These are phyloP conservation scores for Ceyx cyanopectus DNA, from an alignment of 2,113 vertebrate genomes.

Conservation along the genomic window DNA sequence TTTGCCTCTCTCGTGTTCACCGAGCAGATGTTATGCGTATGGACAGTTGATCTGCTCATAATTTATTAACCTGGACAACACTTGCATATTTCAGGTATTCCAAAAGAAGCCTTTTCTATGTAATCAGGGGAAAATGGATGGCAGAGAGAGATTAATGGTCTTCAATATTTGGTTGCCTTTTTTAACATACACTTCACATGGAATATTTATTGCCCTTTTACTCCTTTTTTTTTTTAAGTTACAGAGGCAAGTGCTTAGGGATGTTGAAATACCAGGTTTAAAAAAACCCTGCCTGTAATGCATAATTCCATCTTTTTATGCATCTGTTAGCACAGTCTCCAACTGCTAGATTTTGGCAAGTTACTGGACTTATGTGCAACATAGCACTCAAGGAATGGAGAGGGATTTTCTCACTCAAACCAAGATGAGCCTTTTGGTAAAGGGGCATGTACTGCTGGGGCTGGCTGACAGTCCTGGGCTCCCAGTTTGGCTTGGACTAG, in stretches of 20 bases:
- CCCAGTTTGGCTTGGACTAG: accelerated
- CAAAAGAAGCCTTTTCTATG: neutral
- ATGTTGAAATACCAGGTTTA: neutral
- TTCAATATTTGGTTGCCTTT: neutral
- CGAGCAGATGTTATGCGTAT: neutral
- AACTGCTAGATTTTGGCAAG: neutral
- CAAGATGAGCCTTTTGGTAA: neutral
- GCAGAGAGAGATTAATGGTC: neutral
- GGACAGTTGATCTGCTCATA: neutral
- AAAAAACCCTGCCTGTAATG: neutral
- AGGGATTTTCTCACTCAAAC: neutral
- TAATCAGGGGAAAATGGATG: neutral
- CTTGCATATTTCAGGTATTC: neutral
- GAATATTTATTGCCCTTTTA: neutral
- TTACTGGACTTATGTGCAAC: neutral
- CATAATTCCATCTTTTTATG: neutral
- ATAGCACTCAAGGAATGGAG: neutral
- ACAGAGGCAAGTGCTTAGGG: neutral
- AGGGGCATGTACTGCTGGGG: accelerated
- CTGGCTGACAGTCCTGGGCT: accelerated
- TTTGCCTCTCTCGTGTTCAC: neutral
- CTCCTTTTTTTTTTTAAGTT: neutral
- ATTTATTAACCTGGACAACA: neutral
- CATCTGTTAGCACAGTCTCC: neutral
- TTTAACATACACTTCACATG: neutral